Evolutionary conservation across 2,113 vertebrate species (phyloP), one percentile per base, ranked within the genome.

Genomic region (Alces alces): DNA sequence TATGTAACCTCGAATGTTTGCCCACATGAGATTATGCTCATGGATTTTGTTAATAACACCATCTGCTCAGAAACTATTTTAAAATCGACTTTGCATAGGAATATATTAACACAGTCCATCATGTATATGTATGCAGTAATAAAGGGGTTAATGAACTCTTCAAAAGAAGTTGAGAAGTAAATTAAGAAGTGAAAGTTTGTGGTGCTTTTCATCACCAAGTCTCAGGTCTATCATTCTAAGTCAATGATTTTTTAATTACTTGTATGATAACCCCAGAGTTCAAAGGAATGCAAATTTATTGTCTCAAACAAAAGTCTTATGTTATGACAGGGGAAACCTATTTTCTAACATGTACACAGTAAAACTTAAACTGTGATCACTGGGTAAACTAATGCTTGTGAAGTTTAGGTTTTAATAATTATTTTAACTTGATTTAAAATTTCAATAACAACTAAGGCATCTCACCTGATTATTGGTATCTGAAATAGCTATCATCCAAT

Each of bases 21-120:
- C 60, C 28, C 43, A 11, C 27, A 82, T 92, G 21, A 30, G 23
- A 89, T 10, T 57, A 54, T 36, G 27, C 11, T 19, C 50, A 33
- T 57, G 14, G 30, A 66, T 52, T 96, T 66, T 96, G 21, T 80
- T 93, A 92, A 91, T 78, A 95, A 86, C 43, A 16, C 33, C 50
- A 83, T 96, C 60, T 95, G 64, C 33, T 92, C 61, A 97, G 76
- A 96, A 93, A 88, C 55, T 50, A 85, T 64, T 90, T 93, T 57
- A 93, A 88, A 92, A 88, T 86, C 21, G 66, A 80, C 21, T 82
- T 73, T 88, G 30, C 47, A 92, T 39, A 88, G 21, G 50, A 80
- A 85, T 73, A 45, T 87, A 82, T 84, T 87, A 91, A 89, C 43
- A 93, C n/a, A 55, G 61, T 11, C n/a, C 33, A 82, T 80, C 14